Evolutionary conservation across 2,797 vertebrate species (phyloP).

Genomic region (Cyprinella venusta): DNA sequence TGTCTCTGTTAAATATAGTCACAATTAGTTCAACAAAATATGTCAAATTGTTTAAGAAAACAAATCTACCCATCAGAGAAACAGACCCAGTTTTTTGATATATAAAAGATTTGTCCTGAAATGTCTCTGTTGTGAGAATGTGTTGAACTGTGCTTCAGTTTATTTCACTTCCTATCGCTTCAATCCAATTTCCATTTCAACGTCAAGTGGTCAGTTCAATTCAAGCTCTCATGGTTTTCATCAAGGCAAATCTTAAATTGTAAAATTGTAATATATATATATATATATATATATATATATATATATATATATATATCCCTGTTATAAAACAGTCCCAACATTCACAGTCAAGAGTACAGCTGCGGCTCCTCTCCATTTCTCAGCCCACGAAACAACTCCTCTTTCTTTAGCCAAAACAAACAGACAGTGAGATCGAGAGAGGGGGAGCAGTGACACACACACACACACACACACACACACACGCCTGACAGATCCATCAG

Average conservation of each 20-base stretch:
- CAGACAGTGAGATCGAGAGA: slow-evolving; percentile 13
- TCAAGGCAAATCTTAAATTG: neutral
- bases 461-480: neutral
- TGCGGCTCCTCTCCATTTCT: neutral
- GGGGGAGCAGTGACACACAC: slow-evolving; percentile 3
- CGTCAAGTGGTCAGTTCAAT: neutral
- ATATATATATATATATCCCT: no score
- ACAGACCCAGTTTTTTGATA: neutral
- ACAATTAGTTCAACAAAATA: neutral
- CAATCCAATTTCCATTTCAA: neutral
- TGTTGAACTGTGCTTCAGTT: neutral
- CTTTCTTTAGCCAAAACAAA: slow-evolving; percentile 20
- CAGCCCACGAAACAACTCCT: neutral
- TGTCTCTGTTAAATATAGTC: neutral
- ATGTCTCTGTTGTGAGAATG: no score
- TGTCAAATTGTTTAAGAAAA: neutral
- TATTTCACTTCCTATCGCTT: neutral
- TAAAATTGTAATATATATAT: no score
- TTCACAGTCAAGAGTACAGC: neutral
- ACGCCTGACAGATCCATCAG: slow-evolving; percentile 60
- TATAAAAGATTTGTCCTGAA: neutral
- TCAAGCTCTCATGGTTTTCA: neutral
- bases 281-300: no score
- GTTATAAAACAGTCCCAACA: neutral
- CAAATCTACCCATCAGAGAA: neutral